Evolutionary conservation across 2,888 invertebrate genomes (phyloP), one percentile per base, ranked within the genome.

Genomic region (Trachelus iudaicus): DNA sequence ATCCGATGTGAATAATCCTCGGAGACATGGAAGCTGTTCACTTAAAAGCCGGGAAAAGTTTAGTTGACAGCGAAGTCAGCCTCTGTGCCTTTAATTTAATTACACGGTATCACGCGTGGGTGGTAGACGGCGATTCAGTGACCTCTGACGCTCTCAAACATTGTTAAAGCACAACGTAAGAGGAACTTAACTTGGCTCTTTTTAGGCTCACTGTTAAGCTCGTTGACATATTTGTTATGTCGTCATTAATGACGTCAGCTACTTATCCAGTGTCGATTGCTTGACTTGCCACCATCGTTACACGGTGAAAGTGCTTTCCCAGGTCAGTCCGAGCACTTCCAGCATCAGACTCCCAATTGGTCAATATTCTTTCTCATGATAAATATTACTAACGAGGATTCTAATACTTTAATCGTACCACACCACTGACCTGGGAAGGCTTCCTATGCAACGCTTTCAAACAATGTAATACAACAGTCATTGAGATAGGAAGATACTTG

Each of bases 101-200:
- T 77, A 76, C 74, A 79, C 37, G 69, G 56, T 30, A 30, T 35
- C n/a, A 34, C 37, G 40, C 76, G 79, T 76, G 75, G 79, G 79
- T 35, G 77, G 73, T 35, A 75, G 77, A 76, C 76, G 31, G 74
- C 37, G 35, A 79, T 79, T 79, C 77, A 79, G 69, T 79, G 79
- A 77, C 79, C 77, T 73, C 79, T 30, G 73, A 33, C 30, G 73
- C 73, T 35, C 71, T 56, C 69, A 78, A 73, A 69, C 78, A 35
- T 73, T 69, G 68, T 76, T 78, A 75, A 73, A 75, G 35, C 35
- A 56, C 56, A 15, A 56, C 9, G 23, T 9, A 23, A 23, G 56
- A 56, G 23, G 23, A 56, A 56, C 56, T 56, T 56, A 9, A 40
- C 40, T 40, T 40, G 6, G 56, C 23, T 56, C 23, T 56, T 56